Percentiles rank a stretch among this genome's conserved stretches.
These are phyloP conservation scores for Nycticebus coucang DNA, from an alignment of 2,113 vertebrate species.

Conservation along the genomic window DNA sequence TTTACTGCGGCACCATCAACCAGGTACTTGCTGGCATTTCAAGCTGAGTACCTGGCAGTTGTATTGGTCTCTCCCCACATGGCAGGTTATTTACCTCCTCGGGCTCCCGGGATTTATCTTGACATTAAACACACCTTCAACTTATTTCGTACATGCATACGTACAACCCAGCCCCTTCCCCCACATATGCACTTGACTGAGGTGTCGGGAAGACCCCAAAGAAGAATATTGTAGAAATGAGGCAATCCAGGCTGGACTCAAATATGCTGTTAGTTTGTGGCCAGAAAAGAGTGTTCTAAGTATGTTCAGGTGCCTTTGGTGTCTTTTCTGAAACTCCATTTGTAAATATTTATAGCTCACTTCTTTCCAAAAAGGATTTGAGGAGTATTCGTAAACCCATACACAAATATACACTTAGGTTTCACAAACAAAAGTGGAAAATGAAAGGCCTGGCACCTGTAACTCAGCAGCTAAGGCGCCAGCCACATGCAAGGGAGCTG, in stretches of 20 bases:
- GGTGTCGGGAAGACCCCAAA: neutral
- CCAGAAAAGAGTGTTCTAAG: neutral
- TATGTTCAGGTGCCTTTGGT: neutral
- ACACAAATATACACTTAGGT: neutral
- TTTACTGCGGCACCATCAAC: too few relatives aligned
- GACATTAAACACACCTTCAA: neutral
- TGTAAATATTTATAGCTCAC: neutral
- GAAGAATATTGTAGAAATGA: neutral
- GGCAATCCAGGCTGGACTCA: neutral
- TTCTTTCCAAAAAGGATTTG: slow-evolving; percentile 3
- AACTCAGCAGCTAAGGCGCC: too few relatives aligned
- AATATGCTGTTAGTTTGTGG: neutral
- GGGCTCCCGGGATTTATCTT: neutral
- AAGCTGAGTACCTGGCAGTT: neutral
- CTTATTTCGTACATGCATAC: neutral
- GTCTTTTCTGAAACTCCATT: neutral
- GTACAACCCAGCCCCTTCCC: too few relatives aligned
- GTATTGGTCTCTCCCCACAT: neutral
- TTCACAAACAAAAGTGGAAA: neutral
- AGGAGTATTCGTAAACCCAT: neutral
- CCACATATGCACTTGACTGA: neutral
- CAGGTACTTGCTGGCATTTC: neutral
- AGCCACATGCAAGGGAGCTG: too few relatives aligned
- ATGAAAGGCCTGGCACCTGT: neutral
- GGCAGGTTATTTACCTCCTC: neutral